Conservation (phyloP, 92 coral and sea anemone genomes). For the Porites lobata region DNA sequence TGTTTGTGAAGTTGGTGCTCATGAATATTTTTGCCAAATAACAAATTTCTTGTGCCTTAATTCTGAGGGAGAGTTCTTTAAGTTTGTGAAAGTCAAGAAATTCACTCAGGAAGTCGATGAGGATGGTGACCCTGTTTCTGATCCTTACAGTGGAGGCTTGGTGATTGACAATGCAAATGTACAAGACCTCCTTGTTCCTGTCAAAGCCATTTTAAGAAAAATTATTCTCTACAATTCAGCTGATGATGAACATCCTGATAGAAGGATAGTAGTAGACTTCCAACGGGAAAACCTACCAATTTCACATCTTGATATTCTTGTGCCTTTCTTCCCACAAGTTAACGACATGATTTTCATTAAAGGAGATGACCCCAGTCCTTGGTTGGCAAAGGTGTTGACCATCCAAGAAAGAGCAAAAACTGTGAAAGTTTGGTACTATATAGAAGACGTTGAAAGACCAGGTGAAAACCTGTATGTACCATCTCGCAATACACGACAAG, state of each 20-base stretch:
- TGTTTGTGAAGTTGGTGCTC: too few relatives aligned
- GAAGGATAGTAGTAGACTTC: too few relatives aligned
- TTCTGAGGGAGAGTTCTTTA: too few relatives aligned
- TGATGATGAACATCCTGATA: too few relatives aligned
- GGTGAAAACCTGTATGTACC: conserved; percentile 31
- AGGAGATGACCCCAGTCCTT: conserved; percentile 52
- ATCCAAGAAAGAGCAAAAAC: conserved; percentile 32
- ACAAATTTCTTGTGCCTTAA: conserved; percentile 27
- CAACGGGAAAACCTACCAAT: conserved; percentile 16
- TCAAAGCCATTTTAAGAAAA: too few relatives aligned
- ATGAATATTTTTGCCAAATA: conserved; percentile 23
- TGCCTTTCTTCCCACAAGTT: conserved; percentile 55
- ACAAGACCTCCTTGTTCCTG: too few relatives aligned
- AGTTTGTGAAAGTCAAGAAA: too few relatives aligned
- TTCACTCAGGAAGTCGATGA: too few relatives aligned
- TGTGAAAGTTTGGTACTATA: conserved; percentile 51
- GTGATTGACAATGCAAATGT: too few relatives aligned
- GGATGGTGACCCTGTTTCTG: too few relatives aligned
- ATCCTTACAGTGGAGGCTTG: too few relatives aligned
- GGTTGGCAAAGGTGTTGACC: conserved; percentile 51
- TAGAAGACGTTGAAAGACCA: conserved; percentile 5
- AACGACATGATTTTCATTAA: conserved; percentile 54
- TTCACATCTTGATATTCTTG: conserved; percentile 21
- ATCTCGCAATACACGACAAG: background rate
- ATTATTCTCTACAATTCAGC: too few relatives aligned